These are phyloP conservation scores for Sakesphorus luctuosus DNA, from an alignment of 2,113 vertebrate genomes.

Conservation along the genomic window DNA sequence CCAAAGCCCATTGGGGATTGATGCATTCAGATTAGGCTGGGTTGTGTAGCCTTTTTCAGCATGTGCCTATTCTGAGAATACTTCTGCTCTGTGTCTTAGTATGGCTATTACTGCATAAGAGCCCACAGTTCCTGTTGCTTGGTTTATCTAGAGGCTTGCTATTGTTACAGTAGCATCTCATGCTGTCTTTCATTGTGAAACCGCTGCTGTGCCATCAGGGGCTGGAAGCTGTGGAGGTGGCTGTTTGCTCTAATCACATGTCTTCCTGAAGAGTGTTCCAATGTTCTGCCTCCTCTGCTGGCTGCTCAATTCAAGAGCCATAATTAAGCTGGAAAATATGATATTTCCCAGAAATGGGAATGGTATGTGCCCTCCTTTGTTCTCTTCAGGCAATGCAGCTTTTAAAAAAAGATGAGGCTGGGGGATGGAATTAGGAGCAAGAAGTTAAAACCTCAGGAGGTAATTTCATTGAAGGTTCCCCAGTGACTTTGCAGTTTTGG, in stretches of 20 bases:
- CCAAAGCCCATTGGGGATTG: neutral
- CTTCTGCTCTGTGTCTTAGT: neutral
- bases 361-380: neutral
- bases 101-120: neutral
- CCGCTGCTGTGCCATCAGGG: neutral
- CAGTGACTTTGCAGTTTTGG: neutral
- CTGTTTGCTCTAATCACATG: rapidly evolving
- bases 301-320: neutral
- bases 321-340: neutral
- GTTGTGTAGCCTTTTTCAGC: neutral
- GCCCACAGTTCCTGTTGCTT: neutral
- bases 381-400: neutral
- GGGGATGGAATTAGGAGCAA: neutral
- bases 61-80: neutral
- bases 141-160: neutral
- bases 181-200: neutral
- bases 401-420: neutral
- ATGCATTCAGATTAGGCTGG: neutral
- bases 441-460: rapidly evolving
- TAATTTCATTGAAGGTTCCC: neutral
- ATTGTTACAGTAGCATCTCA: neutral
- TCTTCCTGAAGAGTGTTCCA: neutral
- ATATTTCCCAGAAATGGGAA: neutral
- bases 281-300: neutral
- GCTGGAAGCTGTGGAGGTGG: neutral